Base-by-base conservation (phyloP, 2,797 vertebrate genomes). In the Sternotherus odoratus region DNA sequence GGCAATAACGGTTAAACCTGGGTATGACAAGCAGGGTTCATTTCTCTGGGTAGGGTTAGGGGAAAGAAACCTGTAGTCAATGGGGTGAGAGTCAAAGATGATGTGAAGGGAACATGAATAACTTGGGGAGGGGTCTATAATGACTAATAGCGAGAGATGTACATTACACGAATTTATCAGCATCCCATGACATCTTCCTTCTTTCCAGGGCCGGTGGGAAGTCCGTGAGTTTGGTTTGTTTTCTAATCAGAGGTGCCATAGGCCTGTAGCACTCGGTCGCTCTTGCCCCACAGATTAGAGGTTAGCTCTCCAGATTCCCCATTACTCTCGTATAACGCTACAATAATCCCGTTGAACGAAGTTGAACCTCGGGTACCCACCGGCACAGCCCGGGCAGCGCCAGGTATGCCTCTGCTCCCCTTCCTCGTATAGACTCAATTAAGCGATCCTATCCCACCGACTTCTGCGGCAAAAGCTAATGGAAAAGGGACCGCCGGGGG, bases 231-330 rank as follows among this genome's bases (percentile, higher is more conserved):
- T 28, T 63, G 60, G 7, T 63, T 63, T 60, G 12, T 57, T 30
- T 30, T 30, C 26, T 30, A 11, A 66, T 30, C 0, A 9, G 5
- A 1, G 28, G 56, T 60, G 21, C 19, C 51, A 1, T 0, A 8
- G 30, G 19, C n/a, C 9, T 1, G 33, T 1, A 1, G 28, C 33
- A 3, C 36, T 0, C 13, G 39, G 2, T 1, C 1, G 11, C 74
- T 50, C 0, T 1, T 1, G 2, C 19, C 46, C 10, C 43, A 0
- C 30, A 2, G 5, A 0, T 48, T 0, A 1, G 0, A 8, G 0
- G 0, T 0, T 0, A 12, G 5, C 46, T 19, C 63, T 7, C 24
- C 0, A 0, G 0, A 2, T 21, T 1, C 0, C 0, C 5, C 69
- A 36, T 21, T 19, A 36, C 63, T 36, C n/a, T 63, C 5, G 54